These are phyloP conservation scores for Ophraella communa DNA, from an alignment of 2,888 invertebrate species.

Conservation along the genomic window DNA sequence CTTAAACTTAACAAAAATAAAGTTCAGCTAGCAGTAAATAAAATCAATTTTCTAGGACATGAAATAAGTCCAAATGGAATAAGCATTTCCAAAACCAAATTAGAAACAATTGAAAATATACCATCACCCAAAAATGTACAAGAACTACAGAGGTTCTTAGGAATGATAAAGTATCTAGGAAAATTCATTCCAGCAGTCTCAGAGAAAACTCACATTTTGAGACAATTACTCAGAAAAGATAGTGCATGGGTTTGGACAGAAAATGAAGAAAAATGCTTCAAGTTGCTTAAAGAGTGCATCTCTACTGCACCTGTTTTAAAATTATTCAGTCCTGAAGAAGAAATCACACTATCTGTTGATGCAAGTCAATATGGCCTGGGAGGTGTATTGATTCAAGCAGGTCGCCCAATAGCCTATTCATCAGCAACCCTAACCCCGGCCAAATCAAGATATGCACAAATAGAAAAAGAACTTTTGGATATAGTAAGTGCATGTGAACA, in stretches of 20 bases:
- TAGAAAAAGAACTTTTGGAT: not conserved
- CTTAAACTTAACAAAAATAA: not conserved
- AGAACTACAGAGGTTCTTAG: slow-evolving; percentile 27
- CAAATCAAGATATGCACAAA: not conserved
- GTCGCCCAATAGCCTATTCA: slow-evolving; percentile 25
- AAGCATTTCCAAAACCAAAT: not conserved
- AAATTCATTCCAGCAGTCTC: slow-evolving; percentile 28
- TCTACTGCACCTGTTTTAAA: not conserved
- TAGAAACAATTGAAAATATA: slow-evolving; percentile 11
- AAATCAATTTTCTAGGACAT: too few relatives aligned
- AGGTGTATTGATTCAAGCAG: slow-evolving; percentile 21
- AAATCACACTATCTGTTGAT: slow-evolving; percentile 26
- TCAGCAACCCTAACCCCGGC: slow-evolving; percentile 28
- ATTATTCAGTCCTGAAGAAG: slow-evolving; percentile 9
- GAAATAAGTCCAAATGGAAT: not conserved
- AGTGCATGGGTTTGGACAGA: slow-evolving; percentile 25
- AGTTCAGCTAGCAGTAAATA: not conserved
- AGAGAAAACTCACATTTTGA: slow-evolving; percentile 13
- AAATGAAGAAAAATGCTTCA: slow-evolving; percentile 23
- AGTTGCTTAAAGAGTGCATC: not conserved
- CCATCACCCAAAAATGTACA: slow-evolving; percentile 15
- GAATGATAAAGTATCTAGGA: slow-evolving; percentile 27
- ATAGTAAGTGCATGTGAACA: not conserved
- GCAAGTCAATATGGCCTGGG: slow-evolving; percentile 26
- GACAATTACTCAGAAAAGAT: slow-evolving; percentile 23